Evolutionary conservation across 2,888 invertebrate species (phyloP), one percentile per base, ranked within the genome.

Genomic region (Anaspis maculata): DNA sequence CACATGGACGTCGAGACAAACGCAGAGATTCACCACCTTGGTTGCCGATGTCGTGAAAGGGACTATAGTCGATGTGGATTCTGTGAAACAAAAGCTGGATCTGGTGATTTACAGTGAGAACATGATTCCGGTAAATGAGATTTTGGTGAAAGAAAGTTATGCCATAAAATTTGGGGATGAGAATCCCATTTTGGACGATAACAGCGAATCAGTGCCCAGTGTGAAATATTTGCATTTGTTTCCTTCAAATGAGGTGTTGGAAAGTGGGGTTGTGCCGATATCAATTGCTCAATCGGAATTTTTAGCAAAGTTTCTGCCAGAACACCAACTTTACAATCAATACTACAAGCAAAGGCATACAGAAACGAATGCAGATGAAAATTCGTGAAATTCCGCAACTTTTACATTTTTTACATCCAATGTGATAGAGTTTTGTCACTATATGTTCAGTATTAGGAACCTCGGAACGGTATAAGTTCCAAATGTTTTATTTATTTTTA

Each of bases 191-290:
- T 22, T n/a, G 13, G n/a, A n/a, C n/a, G 25, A 16, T 25, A 15
- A 25, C 21, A 21, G 10, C 21, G n/a, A 14, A 12, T 2, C 16
- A n/a, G 7, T 13, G 13, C 14, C 25, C 4, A 25, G 14, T 6
- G 10, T 26, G 6, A 26, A 36, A 27, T 36, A 27, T 27, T 25
- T 30, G 5, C 27, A 36, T 27, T 22, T 36, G n/a, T 36, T 22
- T 30, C 30, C 30, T 9, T 30, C 30, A 7, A 19, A 24, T 30
- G 24, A 30, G 15, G 30, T 15, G n/a, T 7, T 30, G 2, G 30
- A 30, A 24, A 30, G 30, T 13, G 30, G 30, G 10, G 15, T 15
- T 15, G 15, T 30, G 3, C 30, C 30, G n/a, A n/a, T n/a, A n/a
- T n/a, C n/a, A n/a, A n/a, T n/a, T n/a, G n/a, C n/a, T n/a, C n/a